Conservation (phyloP, 2,113 vertebrate species). For the Tachysurus vachellii region DNA sequence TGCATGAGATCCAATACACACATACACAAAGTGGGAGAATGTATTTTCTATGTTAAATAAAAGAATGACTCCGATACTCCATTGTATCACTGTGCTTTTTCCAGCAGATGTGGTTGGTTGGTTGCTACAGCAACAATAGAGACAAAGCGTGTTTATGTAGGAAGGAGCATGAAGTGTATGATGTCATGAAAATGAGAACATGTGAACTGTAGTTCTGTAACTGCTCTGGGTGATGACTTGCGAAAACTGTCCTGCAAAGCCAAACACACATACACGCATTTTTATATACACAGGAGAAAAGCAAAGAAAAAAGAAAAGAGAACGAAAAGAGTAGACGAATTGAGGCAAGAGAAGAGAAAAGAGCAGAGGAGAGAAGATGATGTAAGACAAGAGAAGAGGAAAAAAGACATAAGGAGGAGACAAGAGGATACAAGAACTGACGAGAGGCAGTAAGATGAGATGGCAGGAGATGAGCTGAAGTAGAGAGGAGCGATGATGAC, state of each 20-base stretch:
- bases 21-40: neutral
- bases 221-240: slow-evolving; percentile 34
- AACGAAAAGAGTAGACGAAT: neutral
- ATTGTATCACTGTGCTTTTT: slow-evolving; percentile 38
- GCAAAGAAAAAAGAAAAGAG: neutral
- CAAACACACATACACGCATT: neutral
- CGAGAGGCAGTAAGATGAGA: neutral
- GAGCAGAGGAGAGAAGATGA: neutral
- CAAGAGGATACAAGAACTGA: neutral
- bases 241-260: neutral
- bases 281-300: neutral
- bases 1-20: neutral
- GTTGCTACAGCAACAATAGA: slow-evolving; percentile 49
- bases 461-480: neutral
- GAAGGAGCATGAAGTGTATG: slow-evolving; percentile 16
- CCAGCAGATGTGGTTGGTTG: slow-evolving; percentile 37
- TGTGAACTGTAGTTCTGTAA: slow-evolving; percentile 36
- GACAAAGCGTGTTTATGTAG: slow-evolving; percentile 1
- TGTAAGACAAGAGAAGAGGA: neutral
- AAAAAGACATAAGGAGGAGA: neutral
- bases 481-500: neutral
- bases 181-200: slow-evolving; percentile 17
- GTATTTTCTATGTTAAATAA: slow-evolving; percentile 29
- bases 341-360: neutral
- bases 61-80: slow-evolving; percentile 36